A percentile compares a stretch with the other conserved stretches of the same genome.
These are phyloP conservation scores for Meteorus sp. DNA, from an alignment of 1,140 invertebrate genomes.

Conservation along the genomic window DNA sequence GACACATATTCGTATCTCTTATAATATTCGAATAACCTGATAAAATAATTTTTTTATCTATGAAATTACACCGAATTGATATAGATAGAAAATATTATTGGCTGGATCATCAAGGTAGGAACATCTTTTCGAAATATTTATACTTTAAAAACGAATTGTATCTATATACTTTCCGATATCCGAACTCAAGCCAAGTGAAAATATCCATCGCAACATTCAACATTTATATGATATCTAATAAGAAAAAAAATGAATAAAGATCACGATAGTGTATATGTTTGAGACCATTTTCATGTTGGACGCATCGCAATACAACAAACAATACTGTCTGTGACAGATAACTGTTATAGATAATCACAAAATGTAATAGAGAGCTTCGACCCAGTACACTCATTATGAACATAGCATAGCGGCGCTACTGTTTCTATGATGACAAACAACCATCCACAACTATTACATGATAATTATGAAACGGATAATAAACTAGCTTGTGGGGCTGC, in stretches of 20 bases:
- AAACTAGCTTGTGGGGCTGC: constrained; percentile 47
- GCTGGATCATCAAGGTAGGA: too few species aligned
- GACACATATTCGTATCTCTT: not conserved
- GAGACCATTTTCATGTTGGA: constrained; percentile 10
- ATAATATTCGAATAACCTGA: not conserved
- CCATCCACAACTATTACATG: not conserved
- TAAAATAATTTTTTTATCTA: constrained; percentile 2
- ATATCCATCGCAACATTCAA: not conserved
- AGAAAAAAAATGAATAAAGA: not conserved
- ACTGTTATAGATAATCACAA: not conserved
- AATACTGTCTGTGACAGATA: not conserved
- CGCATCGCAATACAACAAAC: not conserved
- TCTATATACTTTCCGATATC: too few species aligned
- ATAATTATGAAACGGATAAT: constrained; percentile 12
- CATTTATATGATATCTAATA: not conserved
- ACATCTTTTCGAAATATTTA: too few species aligned
- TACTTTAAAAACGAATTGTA: too few species aligned
- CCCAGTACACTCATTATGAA: not conserved
- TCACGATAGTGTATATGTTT: too few species aligned
- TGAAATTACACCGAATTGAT: too few species aligned
- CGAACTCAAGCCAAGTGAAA: too few species aligned
- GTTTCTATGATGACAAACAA: too few species aligned
- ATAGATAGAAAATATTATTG: too few species aligned
- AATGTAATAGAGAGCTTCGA: constrained; percentile 1
- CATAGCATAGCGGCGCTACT: not conserved